phyloP scores from a whole-genome alignment of 2,888 invertebrate species.

The Pherbina coryleti region DNA sequence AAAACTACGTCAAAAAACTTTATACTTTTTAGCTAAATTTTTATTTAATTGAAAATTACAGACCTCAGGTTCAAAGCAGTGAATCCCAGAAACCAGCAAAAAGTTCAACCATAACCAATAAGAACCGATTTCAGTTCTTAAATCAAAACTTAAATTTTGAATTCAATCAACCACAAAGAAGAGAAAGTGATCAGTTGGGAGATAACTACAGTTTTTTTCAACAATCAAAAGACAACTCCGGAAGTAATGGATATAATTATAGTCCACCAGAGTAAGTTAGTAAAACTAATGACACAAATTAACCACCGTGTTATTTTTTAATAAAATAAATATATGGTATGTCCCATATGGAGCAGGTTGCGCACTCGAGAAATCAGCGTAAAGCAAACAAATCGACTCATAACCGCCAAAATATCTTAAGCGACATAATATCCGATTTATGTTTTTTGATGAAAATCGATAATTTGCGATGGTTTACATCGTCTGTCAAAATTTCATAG shows the following conservation, averaged over 20 bases:
- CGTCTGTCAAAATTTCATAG: too few relatives aligned
- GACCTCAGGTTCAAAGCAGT: conserved; percentile 53
- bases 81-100: conserved; percentile 40
- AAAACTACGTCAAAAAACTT: too few relatives aligned
- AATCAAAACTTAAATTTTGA: conserved; percentile 63
- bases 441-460: too few relatives aligned
- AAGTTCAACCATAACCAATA: conserved; percentile 33
- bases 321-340: too few relatives aligned
- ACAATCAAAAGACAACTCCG: not conserved
- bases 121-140: conserved; percentile 66
- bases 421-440: too few relatives aligned
- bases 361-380: too few relatives aligned
- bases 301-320: too few relatives aligned
- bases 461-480: too few relatives aligned
- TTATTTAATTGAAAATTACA: conserved; percentile 32
- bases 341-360: too few relatives aligned
- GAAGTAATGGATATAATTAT: conserved; percentile 58
- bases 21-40: not conserved
- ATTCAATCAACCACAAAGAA: conserved; percentile 51
- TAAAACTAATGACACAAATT: too few relatives aligned
- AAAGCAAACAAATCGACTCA: too few relatives aligned
- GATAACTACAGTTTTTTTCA: conserved; percentile 61
- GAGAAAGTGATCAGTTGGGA: conserved; percentile 63
- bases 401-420: too few relatives aligned
- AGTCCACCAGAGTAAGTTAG: conserved; percentile 55